Evolutionary conservation across 2,113 vertebrate genomes (phyloP), one percentile per base, ranked within the genome.

Genomic region (Rhipidura dahli): DNA sequence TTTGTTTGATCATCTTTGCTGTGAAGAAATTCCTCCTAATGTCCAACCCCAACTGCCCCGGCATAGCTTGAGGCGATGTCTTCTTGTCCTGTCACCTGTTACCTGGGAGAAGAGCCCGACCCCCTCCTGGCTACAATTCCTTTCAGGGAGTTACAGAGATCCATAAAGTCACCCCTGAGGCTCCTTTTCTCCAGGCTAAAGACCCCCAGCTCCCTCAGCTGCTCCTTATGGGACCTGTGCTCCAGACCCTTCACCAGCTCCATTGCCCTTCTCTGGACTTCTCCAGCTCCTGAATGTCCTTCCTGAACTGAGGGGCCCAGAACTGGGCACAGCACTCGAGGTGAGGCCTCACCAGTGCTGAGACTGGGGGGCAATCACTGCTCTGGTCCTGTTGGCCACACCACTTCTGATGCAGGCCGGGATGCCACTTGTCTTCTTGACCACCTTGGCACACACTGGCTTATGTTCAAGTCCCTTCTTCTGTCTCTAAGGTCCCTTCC

Each of bases 211-310:
- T 50, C 77, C 51, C 20, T 11, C 76, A 28, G 31, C 66, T 2
- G 18, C 42, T 50, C 18, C 15, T 20, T 42, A 9, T 2, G 0
- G 44, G 7, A 3, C 22, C 2, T 4, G 37, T 20, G 44, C 13
- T 73, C 44, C 68, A 27, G 59, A 23, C 4, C 49, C 50, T 50
- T 50, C 44, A 1, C 14, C 66, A 33, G 50, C 66, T 17, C 31
- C 14, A 0, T 0, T 6, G 42, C 2, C 21, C 17, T 64, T 5
- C 26, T 3, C 66, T 19, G 68, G 33, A 4, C 33, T 1, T 1
- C 33, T 33, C 27, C 53, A n/a, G 51, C 45, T 5, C 39, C 20
- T 47, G 3, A 8, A 0, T n/a, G 45, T 7, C 69, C 60, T 21
- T 28, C 28, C 4, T 16, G 12, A 16, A 7, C 0, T 8, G 39